phyloP scores from a whole-genome alignment of 2,113 vertebrate genomes.

The Mesoclemmys tuberculata region DNA sequence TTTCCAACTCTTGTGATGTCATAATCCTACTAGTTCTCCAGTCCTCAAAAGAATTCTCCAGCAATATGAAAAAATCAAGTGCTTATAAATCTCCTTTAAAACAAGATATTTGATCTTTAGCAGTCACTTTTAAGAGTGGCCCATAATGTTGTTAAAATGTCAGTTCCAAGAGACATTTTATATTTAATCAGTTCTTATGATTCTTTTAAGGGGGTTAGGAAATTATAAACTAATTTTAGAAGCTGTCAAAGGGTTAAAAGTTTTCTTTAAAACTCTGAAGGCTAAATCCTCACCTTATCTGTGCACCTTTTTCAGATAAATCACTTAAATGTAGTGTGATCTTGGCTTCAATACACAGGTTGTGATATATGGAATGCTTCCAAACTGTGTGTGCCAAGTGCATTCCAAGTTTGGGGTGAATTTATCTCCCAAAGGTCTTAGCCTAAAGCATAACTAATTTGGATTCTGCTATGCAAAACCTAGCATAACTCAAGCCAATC shows the following conservation, averaged over 20 bases:
- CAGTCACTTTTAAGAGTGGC: background rate
- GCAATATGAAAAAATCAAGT: background rate
- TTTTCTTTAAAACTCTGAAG: background rate
- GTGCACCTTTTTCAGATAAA: background rate
- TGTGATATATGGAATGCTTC: background rate
- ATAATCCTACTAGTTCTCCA: background rate
- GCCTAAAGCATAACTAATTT: background rate
- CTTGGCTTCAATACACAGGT: background rate
- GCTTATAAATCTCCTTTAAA: background rate
- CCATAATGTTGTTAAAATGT: background rate
- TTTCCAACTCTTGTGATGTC: background rate
- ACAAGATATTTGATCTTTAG: background rate
- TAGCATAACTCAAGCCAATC: background rate
- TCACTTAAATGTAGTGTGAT: background rate
- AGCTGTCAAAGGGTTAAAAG: background rate
- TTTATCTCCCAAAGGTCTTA: constrained; percentile 1
- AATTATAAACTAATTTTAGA: background rate
- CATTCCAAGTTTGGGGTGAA: background rate
- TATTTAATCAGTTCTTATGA: background rate
- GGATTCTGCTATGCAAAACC: background rate
- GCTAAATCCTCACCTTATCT: background rate
- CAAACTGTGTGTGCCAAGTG: background rate
- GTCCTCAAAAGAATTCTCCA: background rate
- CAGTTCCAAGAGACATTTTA: background rate
- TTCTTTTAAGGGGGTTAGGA: background rate